These are phyloP conservation scores for Aleadryas rufinucha DNA, from an alignment of 2,113 vertebrate genomes.

Conservation along the genomic window DNA sequence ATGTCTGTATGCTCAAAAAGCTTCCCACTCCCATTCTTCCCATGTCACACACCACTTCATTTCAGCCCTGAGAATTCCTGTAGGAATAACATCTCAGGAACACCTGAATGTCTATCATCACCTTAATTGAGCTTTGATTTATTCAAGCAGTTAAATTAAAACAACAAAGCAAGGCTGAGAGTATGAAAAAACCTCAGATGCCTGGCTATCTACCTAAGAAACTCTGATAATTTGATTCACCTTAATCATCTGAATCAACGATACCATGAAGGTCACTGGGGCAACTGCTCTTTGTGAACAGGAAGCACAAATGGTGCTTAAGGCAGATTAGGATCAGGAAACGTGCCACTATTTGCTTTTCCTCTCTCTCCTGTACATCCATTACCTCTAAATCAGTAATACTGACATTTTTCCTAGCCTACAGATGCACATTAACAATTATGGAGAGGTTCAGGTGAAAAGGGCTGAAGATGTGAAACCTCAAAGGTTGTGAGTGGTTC, in stretches of 20 bases:
- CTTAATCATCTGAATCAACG: background rate
- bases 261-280: fast-evolving
- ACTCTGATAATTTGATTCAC: background rate
- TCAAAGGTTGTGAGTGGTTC: background rate
- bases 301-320: background rate
- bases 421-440: no score
- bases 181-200: background rate
- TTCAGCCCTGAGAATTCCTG: background rate
- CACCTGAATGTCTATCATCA: background rate
- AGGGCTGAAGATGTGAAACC: background rate
- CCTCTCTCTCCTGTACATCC: background rate
- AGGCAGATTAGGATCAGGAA: background rate
- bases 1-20: background rate
- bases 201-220: background rate
- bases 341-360: background rate
- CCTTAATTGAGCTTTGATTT: background rate
- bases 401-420: background rate
- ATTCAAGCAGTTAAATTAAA: background rate
- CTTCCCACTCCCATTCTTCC: background rate
- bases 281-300: background rate
- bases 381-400: background rate
- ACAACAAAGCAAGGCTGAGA: background rate
- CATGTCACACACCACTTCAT: background rate
- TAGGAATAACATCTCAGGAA: background rate
- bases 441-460: background rate